Percentiles rank a stretch among this genome's conserved stretches.
Evolutionary conservation across 2,113 vertebrate species (phyloP).

Genomic region (Ciconia maguari): DNA sequence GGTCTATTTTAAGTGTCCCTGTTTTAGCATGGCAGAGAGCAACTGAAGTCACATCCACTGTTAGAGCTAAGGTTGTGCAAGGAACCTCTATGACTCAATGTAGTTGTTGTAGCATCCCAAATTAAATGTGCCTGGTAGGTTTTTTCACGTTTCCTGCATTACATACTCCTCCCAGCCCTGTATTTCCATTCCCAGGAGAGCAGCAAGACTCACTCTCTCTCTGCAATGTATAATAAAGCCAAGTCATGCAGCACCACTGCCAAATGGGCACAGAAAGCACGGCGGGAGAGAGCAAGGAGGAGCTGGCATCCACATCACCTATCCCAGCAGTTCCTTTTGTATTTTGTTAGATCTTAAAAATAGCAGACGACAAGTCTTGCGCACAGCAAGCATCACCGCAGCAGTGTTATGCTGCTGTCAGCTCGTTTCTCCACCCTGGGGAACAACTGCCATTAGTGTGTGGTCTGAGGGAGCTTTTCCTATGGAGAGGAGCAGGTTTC

Average conservation of each 20-base stretch:
- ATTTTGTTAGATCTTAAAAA: background rate
- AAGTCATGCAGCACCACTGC: background rate
- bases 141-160: background rate
- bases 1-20: background rate
- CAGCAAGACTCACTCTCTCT: background rate
- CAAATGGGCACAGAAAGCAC: background rate
- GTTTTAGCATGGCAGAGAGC: background rate
- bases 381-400: rapidly evolving
- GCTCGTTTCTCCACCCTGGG: background rate
- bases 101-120: background rate
- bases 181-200: background rate
- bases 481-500: background rate
- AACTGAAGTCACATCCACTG: background rate
- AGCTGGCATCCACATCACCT: background rate
- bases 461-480: background rate
- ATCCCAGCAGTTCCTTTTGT: background rate
- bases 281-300: background rate
- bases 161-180: background rate
- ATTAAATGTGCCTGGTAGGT: background rate
- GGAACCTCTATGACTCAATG: background rate
- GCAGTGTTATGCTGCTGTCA: background rate
- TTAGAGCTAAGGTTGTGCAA: background rate
- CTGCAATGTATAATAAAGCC: background rate
- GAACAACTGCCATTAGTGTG: rapidly evolving
- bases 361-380: background rate